Conservation (phyloP, 2,113 vertebrate genomes). For the Hypocryptadius cinnamomeus region DNA sequence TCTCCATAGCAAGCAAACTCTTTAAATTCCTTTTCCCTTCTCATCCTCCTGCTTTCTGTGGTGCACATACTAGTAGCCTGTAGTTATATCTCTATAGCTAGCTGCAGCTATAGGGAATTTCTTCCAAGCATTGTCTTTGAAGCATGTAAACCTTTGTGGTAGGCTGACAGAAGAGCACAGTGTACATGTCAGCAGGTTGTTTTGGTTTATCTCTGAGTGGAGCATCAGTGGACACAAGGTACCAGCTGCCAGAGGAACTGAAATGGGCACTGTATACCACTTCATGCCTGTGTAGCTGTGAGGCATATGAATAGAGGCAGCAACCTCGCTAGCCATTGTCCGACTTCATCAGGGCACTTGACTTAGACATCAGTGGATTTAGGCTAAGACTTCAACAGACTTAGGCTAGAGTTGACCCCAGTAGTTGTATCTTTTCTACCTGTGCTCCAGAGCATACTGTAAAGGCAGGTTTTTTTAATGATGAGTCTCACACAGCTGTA, state of each 20-base stretch:
- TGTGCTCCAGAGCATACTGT: not conserved
- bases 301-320: not conserved
- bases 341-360: not conserved
- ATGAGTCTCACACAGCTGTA: not conserved
- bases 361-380: not conserved
- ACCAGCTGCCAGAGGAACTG: not conserved
- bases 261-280: not conserved
- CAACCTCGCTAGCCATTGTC: not conserved
- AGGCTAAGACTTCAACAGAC: not conserved
- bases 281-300: not conserved
- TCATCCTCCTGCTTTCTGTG: not conserved
- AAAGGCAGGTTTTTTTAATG: not conserved
- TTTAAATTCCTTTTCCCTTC: not conserved
- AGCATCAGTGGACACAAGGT: not conserved
- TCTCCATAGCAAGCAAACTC: not conserved
- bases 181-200: not conserved
- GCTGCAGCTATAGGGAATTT: not conserved
- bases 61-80: rapidly evolving
- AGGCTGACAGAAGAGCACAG: not conserved
- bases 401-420: not conserved
- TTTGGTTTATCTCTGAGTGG: not conserved
- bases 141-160: not conserved
- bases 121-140: not conserved
- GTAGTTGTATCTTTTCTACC: not conserved
- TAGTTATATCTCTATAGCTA: not conserved